Evolutionary conservation across 2,888 invertebrate species (phyloP).

Genomic region (Lepidocyrtoides sp.): DNA sequence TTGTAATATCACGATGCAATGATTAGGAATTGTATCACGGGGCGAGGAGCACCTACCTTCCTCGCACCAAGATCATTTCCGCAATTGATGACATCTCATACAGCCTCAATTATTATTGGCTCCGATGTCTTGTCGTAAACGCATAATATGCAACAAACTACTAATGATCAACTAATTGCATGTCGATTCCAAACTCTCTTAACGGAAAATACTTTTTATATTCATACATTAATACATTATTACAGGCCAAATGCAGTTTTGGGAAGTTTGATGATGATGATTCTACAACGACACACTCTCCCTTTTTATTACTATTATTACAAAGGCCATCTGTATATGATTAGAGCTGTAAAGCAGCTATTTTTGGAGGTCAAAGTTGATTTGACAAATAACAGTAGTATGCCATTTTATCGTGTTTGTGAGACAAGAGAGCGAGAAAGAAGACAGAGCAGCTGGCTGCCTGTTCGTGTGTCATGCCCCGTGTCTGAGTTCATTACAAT

Average conservation of each 20-base stretch:
- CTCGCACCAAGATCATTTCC: constrained; percentile 58
- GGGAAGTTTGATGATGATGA: constrained; percentile 20
- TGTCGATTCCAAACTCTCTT: background rate
- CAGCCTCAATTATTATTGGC: constrained; percentile 21
- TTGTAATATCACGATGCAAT: background rate
- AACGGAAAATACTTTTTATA: background rate
- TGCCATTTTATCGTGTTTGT: background rate
- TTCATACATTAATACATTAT: too few species aligned
- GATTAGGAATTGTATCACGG: constrained; percentile 8
- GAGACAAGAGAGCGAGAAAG: background rate
- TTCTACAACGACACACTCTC: constrained; percentile 25
- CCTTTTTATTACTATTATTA: constrained; percentile 13
- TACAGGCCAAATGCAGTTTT: background rate
- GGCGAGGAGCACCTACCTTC: background rate
- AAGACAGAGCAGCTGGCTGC: background rate
- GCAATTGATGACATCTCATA: constrained; percentile 63
- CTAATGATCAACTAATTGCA: constrained; percentile 36
- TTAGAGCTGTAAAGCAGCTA: constrained; percentile 41
- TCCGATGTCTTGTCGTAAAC: background rate
- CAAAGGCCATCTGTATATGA: constrained; percentile 29
- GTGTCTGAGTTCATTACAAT: constrained; percentile 23
- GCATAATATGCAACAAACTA: background rate
- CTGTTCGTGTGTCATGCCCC: constrained; percentile 5
- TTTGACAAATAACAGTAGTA: constrained; percentile 43
- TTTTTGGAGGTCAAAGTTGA: constrained; percentile 48